Conservation (phyloP, 37 sponge, comb jelly and placozoan genomes). For the Halisarca cf. caerulea region DNA sequence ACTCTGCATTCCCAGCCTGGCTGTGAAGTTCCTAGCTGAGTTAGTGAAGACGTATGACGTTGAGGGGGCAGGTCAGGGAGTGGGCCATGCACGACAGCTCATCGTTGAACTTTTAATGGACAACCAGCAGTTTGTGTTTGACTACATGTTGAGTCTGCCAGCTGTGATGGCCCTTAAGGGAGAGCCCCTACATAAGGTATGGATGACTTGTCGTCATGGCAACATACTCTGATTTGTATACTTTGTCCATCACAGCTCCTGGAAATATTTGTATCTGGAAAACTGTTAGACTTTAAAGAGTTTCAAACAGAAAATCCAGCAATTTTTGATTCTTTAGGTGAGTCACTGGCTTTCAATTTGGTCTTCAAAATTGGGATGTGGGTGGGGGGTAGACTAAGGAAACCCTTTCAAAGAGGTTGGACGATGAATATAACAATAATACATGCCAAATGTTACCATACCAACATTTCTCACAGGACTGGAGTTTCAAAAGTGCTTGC, state of each 20-base stretch:
- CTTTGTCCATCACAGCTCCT: not conserved
- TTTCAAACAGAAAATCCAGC: not conserved
- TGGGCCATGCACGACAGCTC: not conserved
- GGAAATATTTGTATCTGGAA: constrained; percentile 14
- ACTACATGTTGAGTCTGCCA: constrained; percentile 6
- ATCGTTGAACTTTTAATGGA: not conserved
- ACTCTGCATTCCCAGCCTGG: not conserved
- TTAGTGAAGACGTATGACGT: not conserved
- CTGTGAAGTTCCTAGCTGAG: constrained; percentile 1
- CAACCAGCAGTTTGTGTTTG: constrained; percentile 3
- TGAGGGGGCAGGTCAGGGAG: not conserved
- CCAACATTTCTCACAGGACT: not conserved
- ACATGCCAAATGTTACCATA: too few species aligned
- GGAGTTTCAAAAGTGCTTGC: constrained; percentile 20
- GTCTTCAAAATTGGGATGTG: not conserved
- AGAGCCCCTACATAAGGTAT: constrained; percentile 7
- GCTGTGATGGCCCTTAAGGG: constrained; percentile 8
- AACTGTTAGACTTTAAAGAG: not conserved
- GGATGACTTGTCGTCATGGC: not conserved
- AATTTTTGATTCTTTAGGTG: not conserved
- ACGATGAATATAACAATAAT: too few species aligned
- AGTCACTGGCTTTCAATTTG: not conserved
- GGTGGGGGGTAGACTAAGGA: too few species aligned
- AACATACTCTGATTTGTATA: not conserved
- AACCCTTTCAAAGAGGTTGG: too few species aligned